Evolutionary conservation across 2,888 invertebrate genomes (phyloP), one percentile per base, ranked within the genome.

Genomic region (Euplagia quadripunctaria): DNA sequence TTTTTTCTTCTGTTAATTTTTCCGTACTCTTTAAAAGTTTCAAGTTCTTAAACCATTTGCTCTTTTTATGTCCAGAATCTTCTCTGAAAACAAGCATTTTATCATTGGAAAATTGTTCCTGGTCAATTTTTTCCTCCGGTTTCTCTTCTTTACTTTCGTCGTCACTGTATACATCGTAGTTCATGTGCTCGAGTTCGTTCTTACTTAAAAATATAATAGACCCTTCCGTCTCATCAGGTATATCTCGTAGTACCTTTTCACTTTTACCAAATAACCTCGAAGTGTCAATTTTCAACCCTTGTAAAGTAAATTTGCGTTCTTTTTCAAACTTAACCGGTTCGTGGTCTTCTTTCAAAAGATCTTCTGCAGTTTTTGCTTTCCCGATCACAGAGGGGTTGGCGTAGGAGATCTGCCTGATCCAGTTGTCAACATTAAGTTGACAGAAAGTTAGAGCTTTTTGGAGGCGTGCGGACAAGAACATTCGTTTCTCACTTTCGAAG

Each of bases 141-240:
- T 96, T 96, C 14, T 96, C 95, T 67, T 95, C 95, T 85, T 96
- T 96, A 9, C 92, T 93, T 77, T 96, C 96, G 76, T 96, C 96
- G 67, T 96, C 96, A 82, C 96, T 96, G 79, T 95, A 96, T 58
- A 96, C 95, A 77, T 96, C 96, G 86, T 96, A 96, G 80, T 97
- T 97, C 93, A 97, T 94, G 85, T 97, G 96, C 87, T 97, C 97
- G 83, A 97, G 92, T 94, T 97, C 97, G 82, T 96, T 96, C 93
- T 97, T 97, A 88, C 97, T 97, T 81, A 97, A 93, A 90, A 97
- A 97, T 92, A 97, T 97, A n/a, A 97, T 97, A 0, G 97, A 97
- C 67, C 97, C 97, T 87, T 97, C 97, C 64, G 96, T 97, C 84
- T 97, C 97, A 76, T 97, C 96, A 0, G 96, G 96, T 69, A 96